Percentiles rank a stretch among this genome's conserved stretches.
phyloP scores from a whole-genome alignment of 2,797 vertebrate genomes.

The Gobio occitaniae region DNA sequence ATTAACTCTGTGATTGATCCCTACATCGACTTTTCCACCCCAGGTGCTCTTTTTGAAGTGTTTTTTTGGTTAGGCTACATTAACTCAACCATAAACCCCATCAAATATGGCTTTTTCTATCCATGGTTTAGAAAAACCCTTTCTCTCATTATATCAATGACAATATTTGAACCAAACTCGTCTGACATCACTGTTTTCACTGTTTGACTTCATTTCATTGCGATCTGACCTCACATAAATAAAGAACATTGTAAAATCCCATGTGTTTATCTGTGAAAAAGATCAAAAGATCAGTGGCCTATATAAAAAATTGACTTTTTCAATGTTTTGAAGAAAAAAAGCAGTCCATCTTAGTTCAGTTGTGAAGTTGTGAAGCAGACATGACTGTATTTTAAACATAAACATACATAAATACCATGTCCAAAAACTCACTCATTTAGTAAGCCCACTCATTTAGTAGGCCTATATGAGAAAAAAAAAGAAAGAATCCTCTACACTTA shows the following conservation, averaged over 20 bases:
- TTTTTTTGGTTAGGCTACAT: conserved; percentile 72
- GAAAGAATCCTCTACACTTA: not conserved
- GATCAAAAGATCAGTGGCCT: not conserved
- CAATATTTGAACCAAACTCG: conserved; percentile 63
- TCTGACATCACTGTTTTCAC: conserved; percentile 62
- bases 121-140: conserved; percentile 69
- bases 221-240: not conserved
- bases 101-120: conserved; percentile 59
- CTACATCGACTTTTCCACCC: conserved; percentile 67
- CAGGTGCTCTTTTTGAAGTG: conserved; percentile 63
- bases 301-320: not conserved
- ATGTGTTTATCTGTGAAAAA: not conserved
- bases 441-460: not conserved
- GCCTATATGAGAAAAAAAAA: not conserved
- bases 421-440: not conserved
- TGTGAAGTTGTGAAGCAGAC: not conserved
- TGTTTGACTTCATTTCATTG: conserved; percentile 15
- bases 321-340: not conserved
- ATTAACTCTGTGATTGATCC: conserved; percentile 63
- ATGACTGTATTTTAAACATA: not conserved
- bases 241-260: not conserved
- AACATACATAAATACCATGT: not conserved
- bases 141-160: conserved; percentile 63
- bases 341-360: not conserved
- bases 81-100: conserved; percentile 45